Evolutionary conservation across 2,797 vertebrate genomes (phyloP), one percentile per base, ranked within the genome.

Genomic region (Pipistrellus nathusii): DNA sequence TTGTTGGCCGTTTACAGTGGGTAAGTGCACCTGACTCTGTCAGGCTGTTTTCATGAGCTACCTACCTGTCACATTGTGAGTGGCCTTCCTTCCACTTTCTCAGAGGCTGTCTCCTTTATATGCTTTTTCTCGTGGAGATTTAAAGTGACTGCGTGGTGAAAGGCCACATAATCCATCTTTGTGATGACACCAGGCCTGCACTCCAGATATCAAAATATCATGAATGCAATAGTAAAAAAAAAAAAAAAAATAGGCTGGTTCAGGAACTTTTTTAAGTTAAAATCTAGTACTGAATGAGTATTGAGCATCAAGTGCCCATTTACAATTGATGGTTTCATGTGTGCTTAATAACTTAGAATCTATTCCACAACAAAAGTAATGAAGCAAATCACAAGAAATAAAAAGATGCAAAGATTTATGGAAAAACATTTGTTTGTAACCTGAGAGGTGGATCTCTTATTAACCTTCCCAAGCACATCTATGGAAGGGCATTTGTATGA

Each of bases 111-210:
- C 62, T 93, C 57, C 69, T 80, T 73, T 41, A 55, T 38, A 89
- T 78, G 78, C 23, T 82, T 77, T 73, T 77, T 64, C 53, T 90
- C 81, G 51, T 4, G 18, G 0, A 93, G 27, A 94, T 94, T 59
- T 88, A 81, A 95, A 94, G 21, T 92, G 73, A 95, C 35, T 93
- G 21, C 7, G 0, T 59, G 46, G 41, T 69, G 9, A 81, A 93
- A 95, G 85, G 87, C 8, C 18, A 87, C 46, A 75, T 80, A 82
- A 89, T 72, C 55, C 64, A 48, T 41, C 81, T 97, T 93, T 95
- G 20, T 44, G 71, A 18, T 89, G 78, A 18, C 9, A 82, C 2
- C 48, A 3, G 62, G 10, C 12, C 32, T 76, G 13, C 15, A 59
- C 23, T 77, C 13, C 73, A n/a, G 62, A 46, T 72, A 89, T 77